phyloP scores from a whole-genome alignment of 2,888 invertebrate species.

The Conops quadrifasciatus region DNA sequence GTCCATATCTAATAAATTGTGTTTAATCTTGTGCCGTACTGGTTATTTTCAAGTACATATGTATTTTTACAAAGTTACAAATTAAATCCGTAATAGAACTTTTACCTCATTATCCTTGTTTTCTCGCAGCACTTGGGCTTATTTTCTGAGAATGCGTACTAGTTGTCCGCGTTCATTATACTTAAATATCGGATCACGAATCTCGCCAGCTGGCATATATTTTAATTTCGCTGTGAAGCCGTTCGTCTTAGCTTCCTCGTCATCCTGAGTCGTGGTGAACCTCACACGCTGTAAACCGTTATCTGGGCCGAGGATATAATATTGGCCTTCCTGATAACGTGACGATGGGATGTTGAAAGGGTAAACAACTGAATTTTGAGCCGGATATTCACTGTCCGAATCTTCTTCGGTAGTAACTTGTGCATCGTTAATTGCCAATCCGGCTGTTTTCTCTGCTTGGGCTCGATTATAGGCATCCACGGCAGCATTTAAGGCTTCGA shows the following conservation, averaged over 20 bases:
- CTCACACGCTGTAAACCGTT: conserved; percentile 62
- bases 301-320: conserved; percentile 62
- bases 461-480: conserved; percentile 45
- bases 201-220: conserved; percentile 62
- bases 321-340: conserved; percentile 57
- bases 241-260: conserved; percentile 53
- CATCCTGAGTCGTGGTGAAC: conserved; percentile 58
- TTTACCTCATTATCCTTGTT: too few species aligned
- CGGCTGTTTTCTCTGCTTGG: background rate
- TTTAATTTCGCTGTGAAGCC: conserved; percentile 63
- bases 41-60: too few species aligned
- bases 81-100: too few species aligned
- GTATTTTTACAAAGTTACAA: too few species aligned
- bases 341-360: conserved; percentile 22
- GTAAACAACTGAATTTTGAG: conserved; percentile 11
- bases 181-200: conserved; percentile 63
- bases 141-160: conserved; percentile 58
- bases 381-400: conserved; percentile 17
- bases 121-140: too few species aligned
- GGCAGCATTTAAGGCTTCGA: conserved; percentile 47
- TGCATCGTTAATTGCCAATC: conserved; percentile 22
- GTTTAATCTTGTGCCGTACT: too few species aligned
- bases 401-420: conserved; percentile 8
- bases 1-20: too few species aligned
- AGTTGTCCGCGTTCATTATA: conserved; percentile 62